A percentile compares a stretch with the other conserved stretches of the same genome.
Evolutionary conservation across 2,888 invertebrate genomes (phyloP).

Genomic region (Cotesia congregata): DNA sequence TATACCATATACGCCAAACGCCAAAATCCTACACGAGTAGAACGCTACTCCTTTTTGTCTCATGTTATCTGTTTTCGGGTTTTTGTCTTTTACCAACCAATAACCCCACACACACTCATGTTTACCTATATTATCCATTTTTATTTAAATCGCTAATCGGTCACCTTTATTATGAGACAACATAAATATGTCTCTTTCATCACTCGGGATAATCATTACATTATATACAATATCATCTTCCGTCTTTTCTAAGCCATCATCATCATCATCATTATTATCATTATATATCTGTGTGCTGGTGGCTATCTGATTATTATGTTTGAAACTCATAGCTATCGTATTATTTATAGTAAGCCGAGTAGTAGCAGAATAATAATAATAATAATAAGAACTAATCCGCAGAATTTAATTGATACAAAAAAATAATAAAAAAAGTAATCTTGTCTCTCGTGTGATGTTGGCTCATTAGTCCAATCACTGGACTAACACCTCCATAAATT

Average conservation of each 20-base stretch:
- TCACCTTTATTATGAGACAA: slow-evolving; percentile 33
- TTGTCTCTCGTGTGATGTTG: neutral
- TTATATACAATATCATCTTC: too few species aligned
- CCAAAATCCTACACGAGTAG: neutral
- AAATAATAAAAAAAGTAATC: neutral
- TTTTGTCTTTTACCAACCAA: too few species aligned
- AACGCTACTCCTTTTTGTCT: neutral
- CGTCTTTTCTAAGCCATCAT: neutral
- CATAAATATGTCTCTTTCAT: slow-evolving; percentile 24
- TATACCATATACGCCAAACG: neutral
- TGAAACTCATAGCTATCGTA: too few species aligned
- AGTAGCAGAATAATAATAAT: neutral
- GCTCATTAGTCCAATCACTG: slow-evolving; percentile 34
- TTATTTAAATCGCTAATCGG: slow-evolving; percentile 28
- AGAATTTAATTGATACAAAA: neutral
- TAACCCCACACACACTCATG: neutral
- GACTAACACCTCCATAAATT: slow-evolving; percentile 42
- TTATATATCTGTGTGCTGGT: neutral
- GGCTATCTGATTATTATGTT: too few species aligned
- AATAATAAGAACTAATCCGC: too few species aligned
- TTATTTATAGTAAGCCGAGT: too few species aligned
- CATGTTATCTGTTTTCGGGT: too few species aligned
- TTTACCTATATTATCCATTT: slow-evolving; percentile 20
- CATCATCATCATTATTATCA: slow-evolving; percentile 14
- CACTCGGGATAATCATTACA: too few species aligned